A percentile compares a stretch with the other conserved stretches of the same genome.
phyloP scores from a whole-genome alignment of 2,797 vertebrate species.

The Syngnathus acus region DNA sequence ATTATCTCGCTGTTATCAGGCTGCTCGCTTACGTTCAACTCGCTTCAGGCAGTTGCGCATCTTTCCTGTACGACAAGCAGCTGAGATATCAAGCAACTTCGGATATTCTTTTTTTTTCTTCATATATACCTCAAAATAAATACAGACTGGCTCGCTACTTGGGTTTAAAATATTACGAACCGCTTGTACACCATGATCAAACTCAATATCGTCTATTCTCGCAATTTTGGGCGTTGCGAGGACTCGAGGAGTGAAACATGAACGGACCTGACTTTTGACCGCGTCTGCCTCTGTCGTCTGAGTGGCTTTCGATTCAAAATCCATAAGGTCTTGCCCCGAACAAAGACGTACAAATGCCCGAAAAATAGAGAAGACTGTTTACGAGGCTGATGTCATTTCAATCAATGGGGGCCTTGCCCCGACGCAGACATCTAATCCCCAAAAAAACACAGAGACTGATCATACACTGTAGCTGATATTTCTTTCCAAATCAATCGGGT shows the following conservation, averaged over 20 bases:
- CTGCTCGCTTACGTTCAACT: not conserved
- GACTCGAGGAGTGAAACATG: not conserved
- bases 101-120: not conserved
- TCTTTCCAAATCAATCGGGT: not conserved
- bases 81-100: not conserved
- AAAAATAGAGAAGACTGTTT: not conserved
- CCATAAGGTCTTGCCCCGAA: not conserved
- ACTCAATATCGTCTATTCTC: not conserved
- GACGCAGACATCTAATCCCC: not conserved
- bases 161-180: not conserved
- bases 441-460: not conserved
- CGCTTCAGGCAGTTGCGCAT: not conserved
- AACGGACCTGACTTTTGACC: not conserved
- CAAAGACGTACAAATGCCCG: not conserved
- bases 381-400: not conserved
- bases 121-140: not conserved
- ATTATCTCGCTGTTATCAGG: slow-evolving; percentile 5
- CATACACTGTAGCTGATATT: not conserved
- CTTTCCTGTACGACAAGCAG: not conserved
- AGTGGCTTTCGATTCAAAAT: not conserved
- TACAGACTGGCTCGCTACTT: not conserved
- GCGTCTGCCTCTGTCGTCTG: not conserved
- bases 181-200: too few species aligned
- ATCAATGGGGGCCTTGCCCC: slow-evolving; percentile 3
- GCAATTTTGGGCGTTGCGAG: not conserved